These are phyloP conservation scores for Stratiomys singularior DNA, from an alignment of 2,888 invertebrate genomes.

Conservation along the genomic window DNA sequence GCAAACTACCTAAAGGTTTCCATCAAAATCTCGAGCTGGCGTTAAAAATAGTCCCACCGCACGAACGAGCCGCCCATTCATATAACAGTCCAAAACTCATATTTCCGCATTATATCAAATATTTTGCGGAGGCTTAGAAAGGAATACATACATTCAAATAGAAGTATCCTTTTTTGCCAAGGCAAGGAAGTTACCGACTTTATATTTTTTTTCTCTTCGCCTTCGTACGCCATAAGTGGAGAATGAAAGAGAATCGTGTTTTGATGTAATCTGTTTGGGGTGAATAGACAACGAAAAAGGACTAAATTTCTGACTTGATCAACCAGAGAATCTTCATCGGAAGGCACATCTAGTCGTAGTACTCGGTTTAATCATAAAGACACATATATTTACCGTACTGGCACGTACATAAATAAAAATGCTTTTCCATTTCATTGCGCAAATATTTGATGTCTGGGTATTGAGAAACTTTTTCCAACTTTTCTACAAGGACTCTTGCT, in stretches of 20 bases:
- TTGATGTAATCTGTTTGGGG: constrained; percentile 25
- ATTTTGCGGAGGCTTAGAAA: neutral
- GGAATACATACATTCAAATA: neutral
- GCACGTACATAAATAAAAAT: constrained; percentile 28
- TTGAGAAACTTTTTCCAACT: neutral
- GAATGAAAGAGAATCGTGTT: neutral
- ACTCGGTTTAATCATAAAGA: constrained; percentile 11
- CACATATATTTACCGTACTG: constrained; percentile 26
- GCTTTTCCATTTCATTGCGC: constrained; percentile 40
- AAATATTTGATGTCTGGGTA: constrained; percentile 43
- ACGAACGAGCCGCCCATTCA: too few species aligned
- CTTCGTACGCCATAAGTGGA: too few species aligned
- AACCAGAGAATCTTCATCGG: neutral
- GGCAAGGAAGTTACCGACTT: neutral
- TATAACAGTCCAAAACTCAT: neutral
- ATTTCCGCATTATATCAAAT: constrained; percentile 30
- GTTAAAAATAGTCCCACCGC: too few species aligned
- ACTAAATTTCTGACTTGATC: neutral
- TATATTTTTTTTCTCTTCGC: too few species aligned
- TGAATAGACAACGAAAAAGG: constrained; percentile 9
- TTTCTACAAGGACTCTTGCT: neutral
- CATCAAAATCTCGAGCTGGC: too few species aligned
- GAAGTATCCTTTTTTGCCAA: neutral
- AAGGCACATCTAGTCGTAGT: neutral
- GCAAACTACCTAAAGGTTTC: too few species aligned